phyloP scores from a whole-genome alignment of 1,140 invertebrate genomes.

The Helicoverpa armigera region DNA sequence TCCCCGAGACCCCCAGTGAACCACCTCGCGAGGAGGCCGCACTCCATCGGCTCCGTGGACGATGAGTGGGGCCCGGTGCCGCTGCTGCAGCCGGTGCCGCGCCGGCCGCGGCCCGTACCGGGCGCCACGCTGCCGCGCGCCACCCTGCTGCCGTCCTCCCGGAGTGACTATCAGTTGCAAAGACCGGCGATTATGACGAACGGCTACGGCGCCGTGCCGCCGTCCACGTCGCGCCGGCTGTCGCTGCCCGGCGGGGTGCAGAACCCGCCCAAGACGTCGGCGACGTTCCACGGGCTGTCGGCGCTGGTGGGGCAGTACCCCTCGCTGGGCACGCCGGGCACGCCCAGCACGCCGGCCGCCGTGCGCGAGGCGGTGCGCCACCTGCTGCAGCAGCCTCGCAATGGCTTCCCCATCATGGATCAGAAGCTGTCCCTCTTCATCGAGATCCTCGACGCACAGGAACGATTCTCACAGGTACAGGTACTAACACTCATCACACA shows the following conservation, averaged over 20 bases:
- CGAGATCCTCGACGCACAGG: constrained; percentile 93
- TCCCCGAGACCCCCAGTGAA: constrained; percentile 70
- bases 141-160: constrained; percentile 84
- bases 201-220: constrained; percentile 81
- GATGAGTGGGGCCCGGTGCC: constrained; percentile 79
- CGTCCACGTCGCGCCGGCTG: constrained; percentile 73
- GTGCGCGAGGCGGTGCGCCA: constrained; percentile 90
- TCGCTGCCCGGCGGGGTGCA: constrained; percentile 78
- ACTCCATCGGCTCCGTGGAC: constrained; percentile 79
- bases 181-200: constrained; percentile 83
- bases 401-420: constrained; percentile 91
- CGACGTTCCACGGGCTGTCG: constrained; percentile 89
- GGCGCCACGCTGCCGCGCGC: constrained; percentile 79
- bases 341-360: constrained; percentile 86
- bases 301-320: constrained; percentile 68
- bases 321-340: constrained; percentile 78
- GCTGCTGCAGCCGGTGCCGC: constrained; percentile 81
- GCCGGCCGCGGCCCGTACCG: constrained; percentile 75
- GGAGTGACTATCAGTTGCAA: constrained; percentile 89
- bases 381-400: constrained; percentile 89
- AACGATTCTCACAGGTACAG: constrained; percentile 92
- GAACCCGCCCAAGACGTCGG: constrained; percentile 86
- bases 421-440: constrained; percentile 92
- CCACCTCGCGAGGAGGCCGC: constrained; percentile 82
- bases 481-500: neutral